Evolutionary conservation across 2,797 vertebrate species (phyloP).

Genomic region (Garrulus glandarius): DNA sequence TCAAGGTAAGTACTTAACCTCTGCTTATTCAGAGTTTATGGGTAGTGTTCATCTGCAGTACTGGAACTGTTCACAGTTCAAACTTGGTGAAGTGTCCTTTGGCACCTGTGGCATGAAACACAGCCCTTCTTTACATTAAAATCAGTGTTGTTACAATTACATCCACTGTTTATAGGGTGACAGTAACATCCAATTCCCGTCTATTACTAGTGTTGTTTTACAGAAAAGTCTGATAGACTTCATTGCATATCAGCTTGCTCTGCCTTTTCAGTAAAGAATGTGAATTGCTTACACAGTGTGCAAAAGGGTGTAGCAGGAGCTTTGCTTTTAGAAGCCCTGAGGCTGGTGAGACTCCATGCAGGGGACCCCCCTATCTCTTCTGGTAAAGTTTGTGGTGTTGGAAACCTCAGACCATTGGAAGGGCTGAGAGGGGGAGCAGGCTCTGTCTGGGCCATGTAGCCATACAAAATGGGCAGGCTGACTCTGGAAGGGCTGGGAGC

Average conservation of each 20-base stretch:
- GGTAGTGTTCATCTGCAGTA: background rate
- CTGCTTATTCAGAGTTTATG: background rate
- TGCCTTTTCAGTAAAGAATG: slow-evolving; percentile 1
- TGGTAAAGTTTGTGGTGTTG: rapidly evolving
- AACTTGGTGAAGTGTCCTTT: background rate
- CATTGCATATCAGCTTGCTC: background rate
- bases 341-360: background rate
- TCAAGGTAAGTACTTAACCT: background rate
- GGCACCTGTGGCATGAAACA: background rate
- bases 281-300: background rate
- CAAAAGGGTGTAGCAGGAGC: background rate
- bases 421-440: rapidly evolving
- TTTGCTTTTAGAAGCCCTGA: background rate
- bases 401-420: background rate
- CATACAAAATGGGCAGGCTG: background rate
- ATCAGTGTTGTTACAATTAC: background rate
- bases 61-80: background rate
- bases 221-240: background rate
- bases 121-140: background rate
- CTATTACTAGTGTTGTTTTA: background rate
- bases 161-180: background rate
- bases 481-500: rapidly evolving
- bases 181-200: background rate
- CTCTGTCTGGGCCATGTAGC: background rate
- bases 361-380: background rate